Base-by-base conservation (phyloP, 2,888 invertebrate species). In the Peribatodes rhomboidaria region DNA sequence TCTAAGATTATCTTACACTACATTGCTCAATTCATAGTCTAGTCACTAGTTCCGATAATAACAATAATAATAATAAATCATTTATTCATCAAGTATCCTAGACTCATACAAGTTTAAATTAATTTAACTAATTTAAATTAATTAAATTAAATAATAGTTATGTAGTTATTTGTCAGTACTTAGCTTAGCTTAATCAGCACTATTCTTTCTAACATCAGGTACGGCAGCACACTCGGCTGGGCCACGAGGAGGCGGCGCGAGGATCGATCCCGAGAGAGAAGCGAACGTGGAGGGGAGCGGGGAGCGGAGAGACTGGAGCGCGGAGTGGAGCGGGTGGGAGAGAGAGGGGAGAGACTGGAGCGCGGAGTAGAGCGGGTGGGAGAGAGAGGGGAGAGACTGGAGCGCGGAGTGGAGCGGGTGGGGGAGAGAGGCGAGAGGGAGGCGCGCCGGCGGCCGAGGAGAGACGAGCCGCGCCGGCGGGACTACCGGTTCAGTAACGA, bases 401-500 rank as follows among this genome's bases (percentile, higher is more conserved):
- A 82, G 88, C 88, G 82, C 0, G 82, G 73, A 14, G 62, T 27
- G 46, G 55, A 50, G 33, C 74, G 67, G 55, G 33, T 18, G 1
- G 20, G 31, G 50, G 75, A 37, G n/a, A 22, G 27, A n/a, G 78
- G 57, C 67, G 75, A 82, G 89, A 85, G 80, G 2, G 80, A 76
- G 2, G 56, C 67, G 7, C 71, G 81, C 41, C 76, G 86, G 78
- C 68, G 80, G 8, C 75, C 84, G 52, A 78, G 87, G 0, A 78
- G 81, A 0, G 81, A 85, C 67, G 78, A 83, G 52, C 65, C 79
- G 52, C 72, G 80, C 20, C 87, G 95, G 20, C 72, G 87, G 4
- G 86, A 86, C 67, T 81, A 85, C 22, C 82, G 89, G 44, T 95
- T 95, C 81, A 95, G 95, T 16, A 94, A 94, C 73, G 95, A 96